Conservation (phyloP, 2,113 vertebrate genomes). For the Cyprinodon tularosa region DNA sequence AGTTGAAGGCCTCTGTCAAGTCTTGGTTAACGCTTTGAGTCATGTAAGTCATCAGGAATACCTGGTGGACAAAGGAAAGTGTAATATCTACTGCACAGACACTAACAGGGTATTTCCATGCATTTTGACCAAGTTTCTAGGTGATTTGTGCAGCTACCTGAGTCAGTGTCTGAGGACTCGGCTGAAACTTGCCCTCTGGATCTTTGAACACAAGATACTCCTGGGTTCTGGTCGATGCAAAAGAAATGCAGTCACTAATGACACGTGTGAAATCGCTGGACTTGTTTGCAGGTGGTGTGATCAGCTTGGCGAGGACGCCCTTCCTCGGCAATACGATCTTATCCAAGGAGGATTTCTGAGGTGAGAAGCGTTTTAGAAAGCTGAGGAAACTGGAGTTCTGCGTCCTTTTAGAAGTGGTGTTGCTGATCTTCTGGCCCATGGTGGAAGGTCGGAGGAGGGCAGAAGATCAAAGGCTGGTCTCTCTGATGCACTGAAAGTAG, state of each 20-base stretch:
- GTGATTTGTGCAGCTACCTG: slow-evolving; percentile 37
- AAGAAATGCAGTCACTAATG: slow-evolving; percentile 68
- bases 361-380: slow-evolving; percentile 11
- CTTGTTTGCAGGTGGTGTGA: slow-evolving; percentile 16
- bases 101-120: neutral
- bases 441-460: neutral
- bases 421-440: slow-evolving; percentile 56
- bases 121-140: neutral
- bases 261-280: slow-evolving; percentile 57
- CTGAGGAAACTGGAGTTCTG: slow-evolving; percentile 21
- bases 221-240: slow-evolving; percentile 67
- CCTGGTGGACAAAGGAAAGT: slow-evolving; percentile 32
- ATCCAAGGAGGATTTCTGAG: neutral
- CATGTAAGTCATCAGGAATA: slow-evolving; percentile 82
- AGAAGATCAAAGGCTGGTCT: slow-evolving; percentile 65
- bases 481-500: slow-evolving; percentile 67
- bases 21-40: slow-evolving; percentile 66
- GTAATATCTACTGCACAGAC: neutral
- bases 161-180: slow-evolving; percentile 55
- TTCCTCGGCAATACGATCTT: neutral
- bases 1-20: slow-evolving; percentile 71
- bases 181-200: slow-evolving; percentile 71
- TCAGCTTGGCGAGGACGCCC: slow-evolving; percentile 64
- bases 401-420: slow-evolving; percentile 8
- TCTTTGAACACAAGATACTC: slow-evolving; percentile 80